These are phyloP conservation scores for Piliocolobus tephrosceles DNA, from an alignment of 2,113 vertebrate species.

Conservation along the genomic window DNA sequence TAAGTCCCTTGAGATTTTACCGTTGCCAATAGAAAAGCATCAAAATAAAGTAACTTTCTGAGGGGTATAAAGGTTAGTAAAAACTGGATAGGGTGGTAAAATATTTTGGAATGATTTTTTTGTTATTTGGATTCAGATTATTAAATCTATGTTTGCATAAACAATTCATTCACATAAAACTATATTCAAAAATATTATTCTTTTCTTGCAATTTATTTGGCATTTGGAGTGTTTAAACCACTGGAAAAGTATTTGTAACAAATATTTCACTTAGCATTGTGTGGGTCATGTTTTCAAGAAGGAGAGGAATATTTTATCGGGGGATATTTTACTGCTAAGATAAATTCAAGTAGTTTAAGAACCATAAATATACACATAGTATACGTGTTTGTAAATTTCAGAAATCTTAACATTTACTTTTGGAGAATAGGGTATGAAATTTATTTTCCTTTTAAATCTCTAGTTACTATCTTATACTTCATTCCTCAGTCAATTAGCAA, in stretches of 20 bases:
- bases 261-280: background rate
- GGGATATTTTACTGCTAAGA: background rate
- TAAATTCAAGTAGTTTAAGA: background rate
- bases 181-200: slow-evolving; percentile 37
- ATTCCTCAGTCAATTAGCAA: background rate
- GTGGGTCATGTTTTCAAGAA: background rate
- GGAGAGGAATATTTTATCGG: background rate
- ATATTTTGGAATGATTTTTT: slow-evolving; percentile 27
- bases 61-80: background rate
- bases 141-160: slow-evolving; percentile 36
- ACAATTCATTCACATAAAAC: slow-evolving; percentile 19
- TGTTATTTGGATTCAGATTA: slow-evolving; percentile 23
- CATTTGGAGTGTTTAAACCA: background rate
- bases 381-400: background rate
- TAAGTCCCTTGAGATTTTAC: slow-evolving; percentile 56
- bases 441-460: background rate
- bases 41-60: slow-evolving; percentile 35
- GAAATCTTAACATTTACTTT: background rate
- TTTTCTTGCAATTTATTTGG: slow-evolving; percentile 17
- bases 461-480: background rate
- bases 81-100: background rate
- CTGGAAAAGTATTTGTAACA: background rate
- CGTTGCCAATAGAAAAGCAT: background rate
- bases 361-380: background rate
- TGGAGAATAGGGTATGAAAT: background rate